Evolutionary conservation across 2,888 invertebrate species (phyloP).

Genomic region (Emmelina monodactyla): DNA sequence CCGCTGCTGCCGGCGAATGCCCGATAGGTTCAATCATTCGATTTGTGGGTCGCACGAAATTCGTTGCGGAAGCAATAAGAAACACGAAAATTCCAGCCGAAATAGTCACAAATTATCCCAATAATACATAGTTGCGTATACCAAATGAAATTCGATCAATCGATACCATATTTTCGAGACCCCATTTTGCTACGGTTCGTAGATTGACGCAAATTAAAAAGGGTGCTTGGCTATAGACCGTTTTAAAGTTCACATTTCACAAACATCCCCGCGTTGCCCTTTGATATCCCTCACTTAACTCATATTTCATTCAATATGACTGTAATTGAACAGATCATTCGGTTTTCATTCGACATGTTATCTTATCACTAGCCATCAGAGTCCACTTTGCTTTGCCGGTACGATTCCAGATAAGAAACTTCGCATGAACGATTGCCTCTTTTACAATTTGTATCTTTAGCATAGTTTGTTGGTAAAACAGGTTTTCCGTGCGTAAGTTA

Average conservation of each 20-base stretch:
- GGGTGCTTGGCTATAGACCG: slow-evolving; percentile 51
- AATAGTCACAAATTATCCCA: slow-evolving; percentile 49
- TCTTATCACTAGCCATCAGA: slow-evolving; percentile 35
- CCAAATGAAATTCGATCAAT: slow-evolving; percentile 30
- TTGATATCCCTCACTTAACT: slow-evolving; percentile 65
- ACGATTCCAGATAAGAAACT: slow-evolving; percentile 34
- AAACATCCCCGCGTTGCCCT: slow-evolving; percentile 56
- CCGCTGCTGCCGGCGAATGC: slow-evolving; percentile 63
- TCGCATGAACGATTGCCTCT: slow-evolving; percentile 59
- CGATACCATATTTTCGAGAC: slow-evolving; percentile 29
- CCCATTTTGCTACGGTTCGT: slow-evolving; percentile 50
- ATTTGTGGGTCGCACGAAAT: slow-evolving; percentile 64
- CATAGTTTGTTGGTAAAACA: slow-evolving; percentile 56
- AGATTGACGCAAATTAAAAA: slow-evolving; percentile 63
- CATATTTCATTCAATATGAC: slow-evolving; percentile 65
- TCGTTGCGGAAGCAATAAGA: slow-evolving; percentile 66
- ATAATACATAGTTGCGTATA: slow-evolving; percentile 33
- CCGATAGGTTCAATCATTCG: slow-evolving; percentile 61
- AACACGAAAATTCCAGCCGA: slow-evolving; percentile 54
- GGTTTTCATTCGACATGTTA: slow-evolving; percentile 35
- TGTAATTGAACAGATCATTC: slow-evolving; percentile 55
- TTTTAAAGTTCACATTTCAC: slow-evolving; percentile 60
- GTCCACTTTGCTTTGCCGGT: slow-evolving; percentile 35
- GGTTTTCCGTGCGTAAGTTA: slow-evolving; percentile 53
- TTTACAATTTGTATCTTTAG: slow-evolving; percentile 64